phyloP scores from a whole-genome alignment of 2,888 invertebrate genomes.

The Tipula unca region DNA sequence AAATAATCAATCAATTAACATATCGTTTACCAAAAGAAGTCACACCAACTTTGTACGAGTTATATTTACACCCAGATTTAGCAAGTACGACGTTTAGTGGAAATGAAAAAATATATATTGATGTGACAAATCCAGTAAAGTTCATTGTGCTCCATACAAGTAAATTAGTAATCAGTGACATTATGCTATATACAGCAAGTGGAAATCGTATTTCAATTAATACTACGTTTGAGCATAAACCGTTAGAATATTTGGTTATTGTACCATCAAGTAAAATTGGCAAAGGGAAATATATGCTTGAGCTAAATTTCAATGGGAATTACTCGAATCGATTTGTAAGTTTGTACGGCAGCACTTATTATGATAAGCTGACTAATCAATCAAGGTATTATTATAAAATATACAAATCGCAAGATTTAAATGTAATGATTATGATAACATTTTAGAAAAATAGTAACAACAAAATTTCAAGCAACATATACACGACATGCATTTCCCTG shows the following conservation, averaged over 20 bases:
- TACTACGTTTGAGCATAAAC: constrained; percentile 35
- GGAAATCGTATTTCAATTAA: constrained; percentile 30
- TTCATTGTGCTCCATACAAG: constrained; percentile 46
- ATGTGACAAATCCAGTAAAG: constrained; percentile 40
- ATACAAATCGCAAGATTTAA: not conserved
- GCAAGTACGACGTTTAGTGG: constrained; percentile 52
- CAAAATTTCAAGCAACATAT: constrained; percentile 92
- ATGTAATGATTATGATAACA: not conserved
- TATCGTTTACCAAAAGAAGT: constrained; percentile 52
- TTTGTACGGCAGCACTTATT: constrained; percentile 62
- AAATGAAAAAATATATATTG: constrained; percentile 47
- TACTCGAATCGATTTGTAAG: constrained; percentile 66
- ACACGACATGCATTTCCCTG: constrained; percentile 91
- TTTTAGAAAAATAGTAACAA: constrained; percentile 68
- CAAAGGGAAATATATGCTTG: constrained; percentile 45
- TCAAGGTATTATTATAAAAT: constrained; percentile 26
- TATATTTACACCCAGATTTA: constrained; percentile 56
- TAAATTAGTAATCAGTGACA: constrained; percentile 43
- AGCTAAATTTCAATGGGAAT: constrained; percentile 56
- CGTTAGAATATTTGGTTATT: constrained; percentile 39
- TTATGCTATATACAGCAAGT: constrained; percentile 35
- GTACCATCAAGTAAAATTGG: constrained; percentile 36
- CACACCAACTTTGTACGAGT: constrained; percentile 53
- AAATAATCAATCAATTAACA: constrained; percentile 35
- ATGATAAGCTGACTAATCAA: constrained; percentile 32